These are phyloP conservation scores for Drosophila paucipuncta DNA, from an alignment of 2,888 invertebrate species.

Conservation along the genomic window DNA sequence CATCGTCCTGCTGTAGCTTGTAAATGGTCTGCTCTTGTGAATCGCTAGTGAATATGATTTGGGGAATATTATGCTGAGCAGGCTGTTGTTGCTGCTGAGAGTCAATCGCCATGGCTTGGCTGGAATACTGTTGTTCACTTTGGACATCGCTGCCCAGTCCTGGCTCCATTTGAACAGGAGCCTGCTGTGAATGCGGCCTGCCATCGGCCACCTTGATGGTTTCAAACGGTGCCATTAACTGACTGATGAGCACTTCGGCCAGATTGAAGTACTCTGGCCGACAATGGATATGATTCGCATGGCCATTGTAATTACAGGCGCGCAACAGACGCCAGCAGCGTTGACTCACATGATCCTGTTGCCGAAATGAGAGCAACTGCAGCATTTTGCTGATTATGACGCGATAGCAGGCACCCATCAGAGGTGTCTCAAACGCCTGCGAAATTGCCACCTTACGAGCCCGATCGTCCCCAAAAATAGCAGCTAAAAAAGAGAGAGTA, in stretches of 20 bases:
- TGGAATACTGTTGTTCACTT: slow-evolving; percentile 39
- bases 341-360: slow-evolving; percentile 76
- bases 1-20: slow-evolving; percentile 79
- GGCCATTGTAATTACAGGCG: slow-evolving; percentile 81
- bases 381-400: slow-evolving; percentile 82
- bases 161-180: slow-evolving; percentile 63
- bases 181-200: slow-evolving; percentile 13
- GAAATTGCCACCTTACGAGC: slow-evolving; percentile 68
- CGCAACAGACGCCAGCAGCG: slow-evolving; percentile 83
- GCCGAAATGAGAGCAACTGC: slow-evolving; percentile 83
- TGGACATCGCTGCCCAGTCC: slow-evolving; percentile 25
- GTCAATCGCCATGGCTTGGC: slow-evolving; percentile 15
- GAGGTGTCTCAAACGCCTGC: slow-evolving; percentile 77
- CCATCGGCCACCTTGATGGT: slow-evolving; percentile 71
- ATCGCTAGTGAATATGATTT: slow-evolving; percentile 36
- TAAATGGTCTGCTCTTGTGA: slow-evolving; percentile 73
- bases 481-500: slow-evolving; percentile 50
- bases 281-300: slow-evolving; percentile 78
- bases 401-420: slow-evolving; percentile 83
- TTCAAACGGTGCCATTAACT: slow-evolving; percentile 83
- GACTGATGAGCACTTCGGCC: slow-evolving; percentile 83
- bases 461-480: slow-evolving; percentile 76
- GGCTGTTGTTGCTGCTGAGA: slow-evolving; percentile 28
- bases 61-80: slow-evolving; percentile 21
- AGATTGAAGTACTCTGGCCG: slow-evolving; percentile 83